Evolutionary conservation across 2,113 vertebrate genomes (phyloP).

Genomic region (Ploceus nigricollis): DNA sequence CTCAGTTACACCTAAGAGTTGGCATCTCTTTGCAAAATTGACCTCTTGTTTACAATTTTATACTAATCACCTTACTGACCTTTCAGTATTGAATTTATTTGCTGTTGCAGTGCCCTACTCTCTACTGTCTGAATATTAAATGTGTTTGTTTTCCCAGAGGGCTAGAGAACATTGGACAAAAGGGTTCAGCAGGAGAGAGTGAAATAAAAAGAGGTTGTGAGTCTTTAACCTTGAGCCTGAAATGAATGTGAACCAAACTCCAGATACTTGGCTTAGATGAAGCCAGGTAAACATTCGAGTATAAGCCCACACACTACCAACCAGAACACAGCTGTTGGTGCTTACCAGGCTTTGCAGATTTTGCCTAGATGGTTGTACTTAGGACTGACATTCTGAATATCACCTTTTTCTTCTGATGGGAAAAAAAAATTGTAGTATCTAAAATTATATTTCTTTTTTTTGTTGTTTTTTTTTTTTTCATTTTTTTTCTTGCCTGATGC

Average conservation of each 20-base stretch:
- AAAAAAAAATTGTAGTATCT: neutral
- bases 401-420: slow-evolving; percentile 38
- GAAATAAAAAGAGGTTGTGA: slow-evolving; percentile 99
- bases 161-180: slow-evolving; percentile 97
- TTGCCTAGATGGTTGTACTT: slow-evolving; percentile 21
- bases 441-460: slow-evolving; percentile 45
- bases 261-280: slow-evolving; percentile 82
- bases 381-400: slow-evolving; percentile 26
- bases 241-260: slow-evolving; percentile 88
- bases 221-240: slow-evolving; percentile 90
- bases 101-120: slow-evolving; percentile 74
- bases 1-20: slow-evolving; percentile 35
- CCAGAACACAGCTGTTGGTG: slow-evolving; percentile 8
- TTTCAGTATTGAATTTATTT: slow-evolving; percentile 76
- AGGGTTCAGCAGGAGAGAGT: slow-evolving; percentile 97
- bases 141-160: slow-evolving; percentile 99
- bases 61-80: slow-evolving; percentile 64
- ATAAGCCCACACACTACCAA: slow-evolving; percentile 75
- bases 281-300: slow-evolving; percentile 97
- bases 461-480: neutral
- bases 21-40: slow-evolving; percentile 66
- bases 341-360: slow-evolving; percentile 26
- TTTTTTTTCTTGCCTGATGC: slow-evolving; percentile 51
- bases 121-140: slow-evolving; percentile 91
- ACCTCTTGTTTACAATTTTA: slow-evolving; percentile 63